These are phyloP conservation scores for Doris montereyensis DNA, from an alignment of 2,888 invertebrate genomes.

Conservation along the genomic window DNA sequence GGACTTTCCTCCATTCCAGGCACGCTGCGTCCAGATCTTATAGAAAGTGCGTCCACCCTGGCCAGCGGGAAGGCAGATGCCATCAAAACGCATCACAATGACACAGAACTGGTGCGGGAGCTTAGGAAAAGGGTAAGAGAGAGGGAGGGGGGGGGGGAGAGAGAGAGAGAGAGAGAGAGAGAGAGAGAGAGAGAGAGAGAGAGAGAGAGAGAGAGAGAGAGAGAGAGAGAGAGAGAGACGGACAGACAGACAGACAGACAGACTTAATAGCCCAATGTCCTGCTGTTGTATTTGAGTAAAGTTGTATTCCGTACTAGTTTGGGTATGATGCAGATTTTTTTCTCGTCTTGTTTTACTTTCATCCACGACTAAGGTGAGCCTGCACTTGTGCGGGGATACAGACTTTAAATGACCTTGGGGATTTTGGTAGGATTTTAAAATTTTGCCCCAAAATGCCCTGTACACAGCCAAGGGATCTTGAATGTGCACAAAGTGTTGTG, in stretches of 20 bases:
- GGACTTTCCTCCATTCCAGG: conserved; percentile 74
- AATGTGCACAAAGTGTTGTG: too few species aligned
- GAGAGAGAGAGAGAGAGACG: conserved; percentile 10
- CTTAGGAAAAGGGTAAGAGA: conserved; percentile 76
- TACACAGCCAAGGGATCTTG: too few species aligned
- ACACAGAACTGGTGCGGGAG: conserved; percentile 92
- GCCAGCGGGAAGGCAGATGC: conserved; percentile 90
- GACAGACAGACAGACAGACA: neutral
- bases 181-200: conserved; percentile 14
- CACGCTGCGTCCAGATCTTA: conserved; percentile 96
- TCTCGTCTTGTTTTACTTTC: too few species aligned
- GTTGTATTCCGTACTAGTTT: too few species aligned
- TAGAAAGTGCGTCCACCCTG: conserved; percentile 93
- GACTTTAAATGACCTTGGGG: too few species aligned
- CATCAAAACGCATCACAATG: conserved; percentile 99
- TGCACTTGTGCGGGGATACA: too few species aligned
- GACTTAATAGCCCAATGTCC: conserved; percentile 46
- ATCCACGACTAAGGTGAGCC: too few species aligned
- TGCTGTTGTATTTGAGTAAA: too few species aligned
- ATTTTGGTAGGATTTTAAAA: too few species aligned
- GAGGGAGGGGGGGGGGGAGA: too few species aligned
- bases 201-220: neutral
- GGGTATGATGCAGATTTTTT: too few species aligned
- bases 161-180: neutral
- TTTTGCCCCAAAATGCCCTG: too few species aligned